Base-by-base conservation (phyloP, 2,113 vertebrate genomes). In the Alosa alosa region DNA sequence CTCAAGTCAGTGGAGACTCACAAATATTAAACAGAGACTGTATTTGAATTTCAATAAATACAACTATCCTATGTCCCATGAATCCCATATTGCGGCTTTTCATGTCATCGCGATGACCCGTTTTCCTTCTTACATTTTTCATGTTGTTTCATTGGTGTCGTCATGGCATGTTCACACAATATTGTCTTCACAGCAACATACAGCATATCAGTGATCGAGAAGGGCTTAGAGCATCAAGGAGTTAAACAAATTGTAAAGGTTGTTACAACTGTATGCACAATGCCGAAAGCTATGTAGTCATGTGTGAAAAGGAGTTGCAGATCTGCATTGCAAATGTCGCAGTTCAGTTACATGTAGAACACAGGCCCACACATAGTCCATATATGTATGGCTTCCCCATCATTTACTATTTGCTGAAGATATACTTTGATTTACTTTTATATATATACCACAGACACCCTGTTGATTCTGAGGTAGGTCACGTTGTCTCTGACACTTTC, bases 41-140 rank as follows among this genome's bases (percentile, higher is more conserved):
- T 78, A 78, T 17, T 78, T 78, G 72, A 78, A 78, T 36, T 39
- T 78, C 31, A 78, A 78, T 78, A 78, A 78, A 78, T 36, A 78
- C 72, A 78, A 39, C 72, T 78, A 17, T 6, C 11, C 39, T 39
- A 78, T 78, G 72, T 78, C 72, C 31, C 31, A 17, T 39, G 36
- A 78, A 39, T 39, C 31, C 36, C 31, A 78, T 36, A 13, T 36
- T 78, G 15, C 31, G 36, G 72, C 31, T 78, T 17, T 78, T 15
- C 25, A 78, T 78, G 20, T 60, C 18, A 60, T 6, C 20, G 5
- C 72, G 15, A 2, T 78, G 5, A 64, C 20, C 60, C 5, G n/a
- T 64, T 64, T n/a, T n/a, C 47, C 47, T 49, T 49, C 47, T 64
- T 8, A n/a, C 60, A 64, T n/a, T 5, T 64, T 64, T 64, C 20